Evolutionary conservation across 2,797 vertebrate genomes (phyloP), one percentile per base, ranked within the genome.

Genomic region (Scolopax rusticola): DNA sequence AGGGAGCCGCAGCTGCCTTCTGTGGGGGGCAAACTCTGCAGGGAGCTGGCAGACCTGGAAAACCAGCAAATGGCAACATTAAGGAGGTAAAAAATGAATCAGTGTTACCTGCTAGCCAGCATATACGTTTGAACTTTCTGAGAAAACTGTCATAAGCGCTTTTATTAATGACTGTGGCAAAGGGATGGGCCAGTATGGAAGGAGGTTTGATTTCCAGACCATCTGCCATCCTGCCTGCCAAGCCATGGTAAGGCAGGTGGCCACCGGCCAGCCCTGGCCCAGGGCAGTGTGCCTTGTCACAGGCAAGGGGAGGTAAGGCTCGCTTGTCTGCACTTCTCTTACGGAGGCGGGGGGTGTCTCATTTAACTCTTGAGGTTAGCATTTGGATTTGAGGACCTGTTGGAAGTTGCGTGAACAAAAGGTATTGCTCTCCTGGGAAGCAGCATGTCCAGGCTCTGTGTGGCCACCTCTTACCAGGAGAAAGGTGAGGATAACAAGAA

Each of bases 121-220:
- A 56, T 70, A 59, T 61, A 67, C 40, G 79, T 51, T 57, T 83
- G 81, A 67, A 78, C 56, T 93, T 93, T 54, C 41, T 73, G 69
- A 84, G 83, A 74, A 75, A 91, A 76, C 6, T 5, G 9, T 54
- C 61, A 59, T 15, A 30, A 81, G 20, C 0, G 1, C 33, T 63
- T 71, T 92, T 64, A 88, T 82, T 94, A 93, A 84, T 43, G 50
- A 28, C 32, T 8, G 7, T 4, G 51, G 64, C 59, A 54, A 54
- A 41, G 63, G 76, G 51, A 57, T 21, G 68, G 59, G 56, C 30
- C 0, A 0, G 69, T 1, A 0, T 12, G 41, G 84, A 91, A 91
- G 63, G 57, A 89, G 27, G 18, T 65, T 93, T 60, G 78, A 53
- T 69, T 89, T 95, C 91, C 32, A 4, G 47, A 87, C 80, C 83